These are phyloP conservation scores for Chrysogorgia sp. DNA, from an alignment of 92 coral and sea anemone genomes.

Conservation along the genomic window DNA sequence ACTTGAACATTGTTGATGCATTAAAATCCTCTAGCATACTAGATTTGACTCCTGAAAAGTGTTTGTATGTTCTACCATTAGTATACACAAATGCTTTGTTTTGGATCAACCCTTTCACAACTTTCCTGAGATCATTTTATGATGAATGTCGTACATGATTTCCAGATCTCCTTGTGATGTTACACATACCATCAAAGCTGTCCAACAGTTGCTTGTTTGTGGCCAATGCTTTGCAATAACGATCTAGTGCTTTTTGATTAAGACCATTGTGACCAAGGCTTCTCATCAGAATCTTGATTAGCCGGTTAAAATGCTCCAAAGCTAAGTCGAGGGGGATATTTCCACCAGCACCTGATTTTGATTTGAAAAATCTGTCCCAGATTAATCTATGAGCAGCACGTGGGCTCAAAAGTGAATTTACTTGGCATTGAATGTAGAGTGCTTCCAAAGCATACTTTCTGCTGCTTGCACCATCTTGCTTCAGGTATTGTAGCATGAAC, in stretches of 20 bases:
- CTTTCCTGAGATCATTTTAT: constrained; percentile 15
- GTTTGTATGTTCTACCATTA: constrained; percentile 33
- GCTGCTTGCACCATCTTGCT: constrained; percentile 29
- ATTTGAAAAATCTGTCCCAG: constrained; percentile 15
- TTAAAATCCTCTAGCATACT: constrained; percentile 22
- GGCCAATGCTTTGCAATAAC: constrained; percentile 52
- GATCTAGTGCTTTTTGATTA: constrained; percentile 33
- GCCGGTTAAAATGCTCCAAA: constrained; percentile 27
- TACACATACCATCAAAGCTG: constrained; percentile 38
- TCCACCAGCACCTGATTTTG: constrained; percentile 33
- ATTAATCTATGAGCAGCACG: constrained; percentile 22
- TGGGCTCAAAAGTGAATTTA: constrained; percentile 16
- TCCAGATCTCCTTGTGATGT: constrained; percentile 24
- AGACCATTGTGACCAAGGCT: constrained; percentile 23
- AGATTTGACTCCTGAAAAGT: constrained; percentile 28
- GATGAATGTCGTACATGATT: background rate
- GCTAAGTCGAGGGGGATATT: constrained; percentile 35
- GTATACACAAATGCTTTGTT: constrained; percentile 34
- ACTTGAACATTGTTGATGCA: constrained; percentile 34
- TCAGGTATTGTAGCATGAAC: constrained; percentile 14
- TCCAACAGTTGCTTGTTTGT: constrained; percentile 35
- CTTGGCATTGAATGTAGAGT: constrained; percentile 20
- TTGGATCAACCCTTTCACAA: constrained; percentile 18
- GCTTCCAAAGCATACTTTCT: constrained; percentile 33
- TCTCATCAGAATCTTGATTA: constrained; percentile 13